A percentile compares a stretch with the other conserved stretches of the same genome.
phyloP scores from a whole-genome alignment of 2,113 vertebrate genomes.

The Saguinus imperator region DNA sequence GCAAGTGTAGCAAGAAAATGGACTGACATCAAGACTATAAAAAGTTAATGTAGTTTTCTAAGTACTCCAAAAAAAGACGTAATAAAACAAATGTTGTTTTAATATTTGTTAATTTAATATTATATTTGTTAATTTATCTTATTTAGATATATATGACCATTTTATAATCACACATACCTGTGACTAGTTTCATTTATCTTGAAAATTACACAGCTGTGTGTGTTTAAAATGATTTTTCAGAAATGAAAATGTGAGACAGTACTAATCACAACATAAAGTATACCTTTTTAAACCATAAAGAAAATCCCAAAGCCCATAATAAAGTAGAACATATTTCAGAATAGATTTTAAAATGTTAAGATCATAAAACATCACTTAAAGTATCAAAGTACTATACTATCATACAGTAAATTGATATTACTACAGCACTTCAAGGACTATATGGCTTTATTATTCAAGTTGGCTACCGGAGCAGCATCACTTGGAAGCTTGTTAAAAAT shows the following conservation, averaged over 20 bases:
- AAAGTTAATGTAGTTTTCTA: conserved; percentile 14
- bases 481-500: neutral
- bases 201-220: neutral
- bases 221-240: neutral
- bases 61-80: neutral
- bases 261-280: neutral
- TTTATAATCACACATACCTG: neutral
- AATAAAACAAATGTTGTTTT: neutral
- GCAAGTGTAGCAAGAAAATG: neutral
- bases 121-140: neutral
- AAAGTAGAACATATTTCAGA: conserved; percentile 15
- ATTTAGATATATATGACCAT: neutral
- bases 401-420: neutral
- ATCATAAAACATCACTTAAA: neutral
- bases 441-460: neutral
- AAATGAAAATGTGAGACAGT: neutral
- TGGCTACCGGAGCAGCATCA: neutral
- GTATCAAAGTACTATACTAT: neutral
- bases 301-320: neutral
- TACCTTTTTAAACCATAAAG: neutral
- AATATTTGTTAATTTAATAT: neutral
- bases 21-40: neutral
- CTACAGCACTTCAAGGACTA: neutral
- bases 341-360: neutral
- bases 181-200: conserved; percentile 5